phyloP scores from a whole-genome alignment of 2,797 vertebrate genomes.

The Knipowitschia caucasica region DNA sequence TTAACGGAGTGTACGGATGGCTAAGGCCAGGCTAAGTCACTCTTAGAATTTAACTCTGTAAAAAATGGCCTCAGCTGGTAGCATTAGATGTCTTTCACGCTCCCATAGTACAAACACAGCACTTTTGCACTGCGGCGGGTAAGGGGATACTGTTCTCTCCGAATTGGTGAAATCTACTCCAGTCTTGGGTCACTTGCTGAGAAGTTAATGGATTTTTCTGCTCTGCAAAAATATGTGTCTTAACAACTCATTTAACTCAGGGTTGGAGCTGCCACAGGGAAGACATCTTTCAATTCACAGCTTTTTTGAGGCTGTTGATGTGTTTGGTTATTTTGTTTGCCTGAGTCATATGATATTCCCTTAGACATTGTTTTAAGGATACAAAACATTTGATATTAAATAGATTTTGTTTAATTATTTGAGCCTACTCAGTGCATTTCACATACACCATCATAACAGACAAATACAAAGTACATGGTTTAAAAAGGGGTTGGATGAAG shows the following conservation, averaged over 20 bases:
- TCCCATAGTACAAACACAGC: constrained; percentile 10
- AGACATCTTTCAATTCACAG: neutral
- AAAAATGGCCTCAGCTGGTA: constrained; percentile 17
- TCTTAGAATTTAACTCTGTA: neutral
- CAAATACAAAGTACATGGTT: too few relatives aligned
- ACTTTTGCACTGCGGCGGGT: constrained; percentile 7
- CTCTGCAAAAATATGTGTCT: constrained; percentile 9
- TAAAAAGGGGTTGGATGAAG: too few relatives aligned
- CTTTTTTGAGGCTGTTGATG: neutral
- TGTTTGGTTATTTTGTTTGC: neutral
- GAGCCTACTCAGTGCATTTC: too few relatives aligned
- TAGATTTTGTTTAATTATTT: too few relatives aligned
- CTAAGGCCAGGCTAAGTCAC: too few relatives aligned
- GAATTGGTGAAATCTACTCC: constrained; percentile 10
- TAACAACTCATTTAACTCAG: constrained; percentile 14
- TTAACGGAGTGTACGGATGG: too few relatives aligned
- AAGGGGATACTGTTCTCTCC: constrained; percentile 10
- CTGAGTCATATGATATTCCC: neutral
- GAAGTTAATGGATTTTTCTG: constrained; percentile 12
- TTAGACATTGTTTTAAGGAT: too few relatives aligned
- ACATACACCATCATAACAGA: too few relatives aligned
- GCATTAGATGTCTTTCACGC: constrained; percentile 10
- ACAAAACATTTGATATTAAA: too few relatives aligned
- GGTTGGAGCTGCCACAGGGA: neutral
- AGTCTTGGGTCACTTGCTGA: constrained; percentile 7